phyloP scores from a whole-genome alignment of 2,888 invertebrate species.

The Lepeophtheirus nordmannii region DNA sequence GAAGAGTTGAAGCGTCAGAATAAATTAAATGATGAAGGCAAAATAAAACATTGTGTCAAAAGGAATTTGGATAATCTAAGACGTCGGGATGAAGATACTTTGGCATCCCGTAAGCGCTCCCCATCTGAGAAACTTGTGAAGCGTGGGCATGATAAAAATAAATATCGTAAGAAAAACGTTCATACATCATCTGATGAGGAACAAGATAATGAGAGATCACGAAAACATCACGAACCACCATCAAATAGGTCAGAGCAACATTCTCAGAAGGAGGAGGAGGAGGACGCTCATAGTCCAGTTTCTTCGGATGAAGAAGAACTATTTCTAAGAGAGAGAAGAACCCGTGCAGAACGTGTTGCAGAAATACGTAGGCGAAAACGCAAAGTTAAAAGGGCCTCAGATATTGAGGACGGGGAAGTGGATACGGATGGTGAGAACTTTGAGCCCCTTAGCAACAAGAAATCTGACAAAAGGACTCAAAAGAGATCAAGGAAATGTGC shows the following conservation, averaged over 20 bases:
- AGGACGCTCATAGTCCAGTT: neutral
- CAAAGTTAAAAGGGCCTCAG: slow-evolving; percentile 1
- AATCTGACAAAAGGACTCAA: neutral
- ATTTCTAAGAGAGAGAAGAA: neutral
- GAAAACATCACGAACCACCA: neutral
- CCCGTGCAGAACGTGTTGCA: neutral
- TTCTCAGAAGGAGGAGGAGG: neutral
- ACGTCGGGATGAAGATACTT: neutral
- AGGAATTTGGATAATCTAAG: neutral
- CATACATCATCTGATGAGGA: neutral
- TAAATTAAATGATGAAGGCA: neutral
- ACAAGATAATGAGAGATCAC: neutral
- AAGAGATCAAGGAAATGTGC: neutral
- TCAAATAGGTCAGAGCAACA: neutral
- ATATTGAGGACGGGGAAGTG: slow-evolving; percentile 24
- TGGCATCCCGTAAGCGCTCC: no score
- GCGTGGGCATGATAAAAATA: neutral
- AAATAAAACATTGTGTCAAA: slow-evolving; percentile 3
- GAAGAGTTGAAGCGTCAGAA: neutral
- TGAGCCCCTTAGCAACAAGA: neutral
- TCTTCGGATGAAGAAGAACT: neutral
- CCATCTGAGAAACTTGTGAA: neutral
- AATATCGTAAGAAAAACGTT: neutral
- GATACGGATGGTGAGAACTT: slow-evolving; percentile 19
- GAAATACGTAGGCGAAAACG: slow-evolving; percentile 1